A percentile compares a stretch with the other conserved stretches of the same genome.
Conservation (phyloP, 1,140 invertebrate species). For the Papilio aristodemus region DNA sequence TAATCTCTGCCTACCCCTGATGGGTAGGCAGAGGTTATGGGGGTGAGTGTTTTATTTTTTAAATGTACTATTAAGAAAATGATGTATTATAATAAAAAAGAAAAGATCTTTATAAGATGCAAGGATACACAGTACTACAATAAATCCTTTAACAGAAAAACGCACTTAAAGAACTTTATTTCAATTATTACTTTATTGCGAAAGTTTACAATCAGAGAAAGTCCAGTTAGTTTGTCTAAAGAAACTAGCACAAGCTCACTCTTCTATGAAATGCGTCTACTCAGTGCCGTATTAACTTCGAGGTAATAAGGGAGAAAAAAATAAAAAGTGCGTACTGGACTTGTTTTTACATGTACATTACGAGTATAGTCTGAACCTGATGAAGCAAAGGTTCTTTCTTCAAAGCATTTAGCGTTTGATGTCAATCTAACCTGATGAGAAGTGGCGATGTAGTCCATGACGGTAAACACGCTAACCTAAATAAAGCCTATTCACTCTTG, state of each 20-base stretch:
- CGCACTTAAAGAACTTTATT: conserved; percentile 30
- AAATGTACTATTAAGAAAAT: too few species aligned
- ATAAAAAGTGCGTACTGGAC: neutral
- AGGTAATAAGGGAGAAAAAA: conserved; percentile 8
- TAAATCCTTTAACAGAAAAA: conserved; percentile 29
- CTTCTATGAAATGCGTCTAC: conserved; percentile 21
- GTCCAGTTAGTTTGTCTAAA: conserved; percentile 33
- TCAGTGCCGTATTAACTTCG: conserved; percentile 16
- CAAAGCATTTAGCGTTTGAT: conserved; percentile 14
- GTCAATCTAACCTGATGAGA: conserved; percentile 23
- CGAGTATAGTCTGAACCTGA: neutral
- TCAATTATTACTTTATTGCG: conserved; percentile 34
- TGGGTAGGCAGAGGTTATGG: too few species aligned
- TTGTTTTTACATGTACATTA: conserved; percentile 4
- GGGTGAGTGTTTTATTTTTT: too few species aligned
- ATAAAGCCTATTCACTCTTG: conserved; percentile 29
- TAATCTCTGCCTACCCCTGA: too few species aligned
- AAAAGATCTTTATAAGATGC: neutral
- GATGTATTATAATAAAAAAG: too few species aligned
- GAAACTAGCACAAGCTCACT: conserved; percentile 25
- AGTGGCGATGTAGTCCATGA: conserved; percentile 19
- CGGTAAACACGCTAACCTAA: conserved; percentile 25
- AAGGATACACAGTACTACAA: neutral
- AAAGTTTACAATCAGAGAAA: conserved; percentile 35
- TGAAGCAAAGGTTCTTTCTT: conserved; percentile 9